Conservation (phyloP, 2,888 invertebrate species). For the Campaea margaritaria region DNA sequence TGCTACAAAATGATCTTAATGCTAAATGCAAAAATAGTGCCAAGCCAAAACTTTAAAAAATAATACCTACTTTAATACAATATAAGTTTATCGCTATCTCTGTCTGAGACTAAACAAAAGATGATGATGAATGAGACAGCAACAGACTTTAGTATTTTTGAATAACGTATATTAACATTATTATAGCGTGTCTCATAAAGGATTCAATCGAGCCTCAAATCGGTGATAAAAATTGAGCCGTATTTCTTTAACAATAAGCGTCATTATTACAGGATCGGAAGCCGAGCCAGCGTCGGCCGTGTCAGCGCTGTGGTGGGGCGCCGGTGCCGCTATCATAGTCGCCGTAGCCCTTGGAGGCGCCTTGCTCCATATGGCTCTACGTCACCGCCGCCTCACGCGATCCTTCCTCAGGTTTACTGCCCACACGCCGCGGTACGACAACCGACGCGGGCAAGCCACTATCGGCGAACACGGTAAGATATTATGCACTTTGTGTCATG, state of each 20-base stretch:
- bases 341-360: conserved; percentile 82
- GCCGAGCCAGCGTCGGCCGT: conserved; percentile 35
- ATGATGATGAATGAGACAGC: no score
- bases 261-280: background rate
- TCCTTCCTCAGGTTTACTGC: conserved; percentile 90
- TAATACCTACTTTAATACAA: no score
- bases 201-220: no score
- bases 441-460: conserved; percentile 93
- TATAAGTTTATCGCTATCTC: no score
- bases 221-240: no score
- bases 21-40: no score
- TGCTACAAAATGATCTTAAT: no score
- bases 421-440: conserved; percentile 88
- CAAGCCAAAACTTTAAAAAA: no score
- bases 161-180: no score
- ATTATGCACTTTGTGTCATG: conserved; percentile 9
- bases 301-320: conserved; percentile 66
- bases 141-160: no score
- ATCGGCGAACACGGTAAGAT: conserved; percentile 89
- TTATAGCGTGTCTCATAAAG: no score
- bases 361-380: conserved; percentile 86
- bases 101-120: no score
- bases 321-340: conserved; percentile 61
- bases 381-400: conserved; percentile 90
- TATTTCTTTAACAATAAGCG: background rate